phyloP scores from a whole-genome alignment of 1,140 invertebrate genomes.

The Asobara japonica region DNA sequence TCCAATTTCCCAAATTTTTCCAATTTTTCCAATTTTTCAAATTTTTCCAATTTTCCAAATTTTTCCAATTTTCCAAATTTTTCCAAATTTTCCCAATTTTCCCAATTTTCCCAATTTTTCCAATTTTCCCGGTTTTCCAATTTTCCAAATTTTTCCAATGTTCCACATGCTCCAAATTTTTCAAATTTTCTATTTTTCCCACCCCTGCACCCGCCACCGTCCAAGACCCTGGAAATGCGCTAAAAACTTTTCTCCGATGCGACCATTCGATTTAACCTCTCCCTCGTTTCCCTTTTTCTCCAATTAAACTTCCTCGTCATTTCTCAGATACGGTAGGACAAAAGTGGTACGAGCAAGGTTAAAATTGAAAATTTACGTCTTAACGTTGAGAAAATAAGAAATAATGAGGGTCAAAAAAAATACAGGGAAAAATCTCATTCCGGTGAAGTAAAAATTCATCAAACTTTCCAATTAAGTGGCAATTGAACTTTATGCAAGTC shows the following conservation, averaged over 20 bases:
- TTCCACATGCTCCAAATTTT: not conserved
- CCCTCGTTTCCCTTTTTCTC: not conserved
- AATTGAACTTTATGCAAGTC: not conserved
- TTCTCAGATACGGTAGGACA: conserved; percentile 29
- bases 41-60: too few relatives aligned
- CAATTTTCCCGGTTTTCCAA: too few relatives aligned
- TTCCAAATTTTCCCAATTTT: too few relatives aligned
- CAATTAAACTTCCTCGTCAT: conserved; percentile 55
- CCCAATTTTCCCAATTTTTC: too few relatives aligned
- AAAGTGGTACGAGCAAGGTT: conserved; percentile 16
- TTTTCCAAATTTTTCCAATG: not conserved
- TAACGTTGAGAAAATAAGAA: conserved; percentile 3
- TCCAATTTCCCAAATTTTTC: too few relatives aligned
- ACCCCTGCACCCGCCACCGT: too few relatives aligned
- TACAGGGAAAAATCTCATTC: conserved; percentile 7
- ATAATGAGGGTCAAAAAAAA: conserved; percentile 14
- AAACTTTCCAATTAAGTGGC: conserved; percentile 13
- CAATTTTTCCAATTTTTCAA: too few relatives aligned
- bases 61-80: too few relatives aligned
- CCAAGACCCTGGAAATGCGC: conserved; percentile 48
- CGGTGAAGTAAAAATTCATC: conserved; percentile 17
- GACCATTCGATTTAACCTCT: conserved; percentile 24
- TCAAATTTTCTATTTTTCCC: conserved; percentile 7
- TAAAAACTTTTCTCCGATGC: conserved; percentile 49
- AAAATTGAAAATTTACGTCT: conserved; percentile 55